Base-by-base conservation (phyloP, 2,888 invertebrate species). In the Parnassius mnemosyne region DNA sequence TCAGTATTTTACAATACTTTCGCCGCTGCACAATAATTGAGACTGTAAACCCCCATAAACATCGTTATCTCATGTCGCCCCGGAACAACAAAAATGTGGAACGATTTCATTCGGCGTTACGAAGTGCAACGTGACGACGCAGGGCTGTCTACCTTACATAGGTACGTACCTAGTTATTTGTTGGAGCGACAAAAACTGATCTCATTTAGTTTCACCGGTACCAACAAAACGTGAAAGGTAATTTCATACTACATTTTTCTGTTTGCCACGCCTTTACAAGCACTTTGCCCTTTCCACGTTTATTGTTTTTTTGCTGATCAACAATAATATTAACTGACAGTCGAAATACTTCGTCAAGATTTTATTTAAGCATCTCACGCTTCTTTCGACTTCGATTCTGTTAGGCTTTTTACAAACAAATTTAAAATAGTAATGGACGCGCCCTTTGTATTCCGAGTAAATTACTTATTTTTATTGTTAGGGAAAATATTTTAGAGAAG, bases 181-280 rank as follows among this genome's bases (percentile, higher is more conserved):
- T 64, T 57, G 69, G 53, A 62, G 61, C 73, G 71, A 83, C 84
- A 89, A 90, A 90, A 90, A 89, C 74, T 74, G 83, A 72, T 83
- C 87, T 86, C 85, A 85, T 86, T 89, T 87, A 84, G 79, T 81
- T 81, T 78, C 81, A 81, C 76, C 81, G 82, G 80, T 81, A 80
- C 78, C 81, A 81, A 83, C 81, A 84, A 84, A 87, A 82, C 89
- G 89, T 89, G 90, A 87, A 84, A 87, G 78, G 79, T 85, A 90
- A 90, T 90, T 90, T 90, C 89, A 89, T 88, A 88, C 77, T 84
- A 82, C 79, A 84, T 63, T 89, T 90, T 88, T 85, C 80, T 78
- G 76, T 86, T 87, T 82, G 83, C 83, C 82, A 87, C 85, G 85
- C 81, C 78, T 83, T 76, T 69, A 75, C 76, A 73, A 77, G 81